These are phyloP conservation scores for Eilema caniola DNA, from an alignment of 2,888 invertebrate genomes.

Conservation along the genomic window DNA sequence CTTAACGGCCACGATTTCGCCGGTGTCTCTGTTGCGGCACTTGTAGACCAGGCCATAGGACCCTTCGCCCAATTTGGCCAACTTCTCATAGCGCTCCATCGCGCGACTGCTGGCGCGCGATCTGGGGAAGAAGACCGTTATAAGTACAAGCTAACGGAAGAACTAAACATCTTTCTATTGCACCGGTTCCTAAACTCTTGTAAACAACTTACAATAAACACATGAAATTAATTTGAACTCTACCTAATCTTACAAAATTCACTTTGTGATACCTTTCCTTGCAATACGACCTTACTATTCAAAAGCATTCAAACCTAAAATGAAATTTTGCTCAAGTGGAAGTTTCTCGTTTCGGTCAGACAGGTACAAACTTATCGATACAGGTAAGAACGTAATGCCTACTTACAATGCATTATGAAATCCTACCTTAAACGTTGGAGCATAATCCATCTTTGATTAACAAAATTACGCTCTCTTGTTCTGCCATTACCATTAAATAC, in stretches of 20 bases:
- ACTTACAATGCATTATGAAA: background rate
- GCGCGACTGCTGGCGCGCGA: constrained; percentile 94
- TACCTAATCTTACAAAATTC: no score
- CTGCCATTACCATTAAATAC: background rate
- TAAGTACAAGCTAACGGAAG: background rate
- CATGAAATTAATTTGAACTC: no score
- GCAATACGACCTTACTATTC: background rate
- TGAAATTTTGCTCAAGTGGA: no score
- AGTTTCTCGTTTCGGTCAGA: no score
- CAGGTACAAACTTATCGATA: no score
- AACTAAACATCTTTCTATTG: no score
- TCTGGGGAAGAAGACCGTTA: constrained; percentile 76
- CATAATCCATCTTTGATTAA: background rate
- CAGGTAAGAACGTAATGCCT: background rate
- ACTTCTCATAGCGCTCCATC: constrained; percentile 98
- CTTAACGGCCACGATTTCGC: constrained; percentile 98
- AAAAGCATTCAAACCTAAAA: background rate
- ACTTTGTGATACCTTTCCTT: background rate
- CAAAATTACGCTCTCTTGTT: background rate
- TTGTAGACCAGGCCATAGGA: constrained; percentile 98
- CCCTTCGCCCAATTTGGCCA: constrained; percentile 97
- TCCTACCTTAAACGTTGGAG: background rate
- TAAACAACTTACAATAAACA: no score
- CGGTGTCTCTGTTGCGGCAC: constrained; percentile 97
- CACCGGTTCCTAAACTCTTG: no score